A percentile compares a stretch with the other conserved stretches of the same genome.
Conservation (phyloP, 2,797 vertebrate genomes). For the Morus bassanus region DNA sequence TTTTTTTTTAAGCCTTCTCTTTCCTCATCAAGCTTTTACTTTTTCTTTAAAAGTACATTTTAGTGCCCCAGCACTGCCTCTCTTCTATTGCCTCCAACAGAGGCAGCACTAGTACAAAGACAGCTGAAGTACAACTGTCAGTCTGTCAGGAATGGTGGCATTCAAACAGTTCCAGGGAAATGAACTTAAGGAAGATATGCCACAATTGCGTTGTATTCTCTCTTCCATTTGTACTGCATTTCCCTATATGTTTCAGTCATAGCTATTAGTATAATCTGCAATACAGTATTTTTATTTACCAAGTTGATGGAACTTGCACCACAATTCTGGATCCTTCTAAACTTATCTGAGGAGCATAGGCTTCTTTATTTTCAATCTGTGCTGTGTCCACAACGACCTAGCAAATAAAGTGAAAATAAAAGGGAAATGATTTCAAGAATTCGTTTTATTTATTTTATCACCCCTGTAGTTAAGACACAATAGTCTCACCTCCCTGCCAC, state of each 20-base stretch:
- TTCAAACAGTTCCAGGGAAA: background rate
- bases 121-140: background rate
- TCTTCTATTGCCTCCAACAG: background rate
- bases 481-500: background rate
- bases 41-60: background rate
- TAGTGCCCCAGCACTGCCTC: background rate
- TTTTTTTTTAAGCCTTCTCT: background rate
- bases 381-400: conserved; percentile 99
- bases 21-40: background rate
- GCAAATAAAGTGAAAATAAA: conserved; percentile 16
- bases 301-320: conserved; percentile 98
- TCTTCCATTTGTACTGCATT: background rate
- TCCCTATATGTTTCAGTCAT: background rate
- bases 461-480: background rate
- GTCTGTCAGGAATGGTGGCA: background rate
- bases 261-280: background rate
- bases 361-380: conserved; percentile 98
- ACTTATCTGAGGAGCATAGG: conserved; percentile 96
- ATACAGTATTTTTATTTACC: conserved; percentile 77
- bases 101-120: background rate
- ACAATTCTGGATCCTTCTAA: conserved; percentile 93
- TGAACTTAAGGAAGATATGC: background rate
- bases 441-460: background rate
- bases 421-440: background rate
- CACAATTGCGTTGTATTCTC: rapidly evolving